Base-by-base conservation (phyloP, 1,140 invertebrate species). In the Chelonus insularis region DNA sequence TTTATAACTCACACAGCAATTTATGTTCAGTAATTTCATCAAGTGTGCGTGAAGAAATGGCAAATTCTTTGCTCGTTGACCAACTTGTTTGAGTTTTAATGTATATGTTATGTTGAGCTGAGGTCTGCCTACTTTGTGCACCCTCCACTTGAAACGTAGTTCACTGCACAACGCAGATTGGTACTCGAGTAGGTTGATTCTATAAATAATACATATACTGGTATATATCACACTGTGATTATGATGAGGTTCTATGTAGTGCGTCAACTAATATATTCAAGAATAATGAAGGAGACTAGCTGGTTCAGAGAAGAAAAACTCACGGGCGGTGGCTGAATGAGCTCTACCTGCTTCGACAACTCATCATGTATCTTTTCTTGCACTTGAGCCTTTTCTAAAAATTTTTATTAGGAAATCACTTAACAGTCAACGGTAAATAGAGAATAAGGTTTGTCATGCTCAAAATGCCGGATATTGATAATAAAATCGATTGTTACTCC, bases 171-270 rank as follows among this genome's bases (percentile, higher is more conserved):
- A 20, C 34, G 52, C 21, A 55, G 18, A 55, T 55, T 55, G 16
- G 34, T 55, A 50, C 47, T 50, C 12, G 34, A 55, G 52, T 55
- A 55, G 52, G 52, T 55, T 55, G 52, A 37, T 34, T 55, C 34
- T 37, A 55, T 55, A 29, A 55, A 55, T 55, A 55, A 55, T 55
- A 55, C 52, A 55, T n/a, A n/a, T 55, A 5, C 20, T 37, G 34
- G 14, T 18, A 39, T 7, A 55, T 55, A 55, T 32, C 32, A 55
- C 34, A 16, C 16, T 55, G 11, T 39, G 52, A 37, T 37, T 55
- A 55, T 55, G 52, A 55, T 55, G 52, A 51, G 48, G 25, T 23
- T 23, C 21, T 23, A 18, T 23, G 34, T 14, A 55, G 52, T 55
- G 11, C 21, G 36, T 55, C 34, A 39, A 25, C 3, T 37, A 55